Evolutionary conservation across 1,140 invertebrate species (phyloP), one percentile per base, ranked within the genome.

Genomic region (Eumaeus atala): DNA sequence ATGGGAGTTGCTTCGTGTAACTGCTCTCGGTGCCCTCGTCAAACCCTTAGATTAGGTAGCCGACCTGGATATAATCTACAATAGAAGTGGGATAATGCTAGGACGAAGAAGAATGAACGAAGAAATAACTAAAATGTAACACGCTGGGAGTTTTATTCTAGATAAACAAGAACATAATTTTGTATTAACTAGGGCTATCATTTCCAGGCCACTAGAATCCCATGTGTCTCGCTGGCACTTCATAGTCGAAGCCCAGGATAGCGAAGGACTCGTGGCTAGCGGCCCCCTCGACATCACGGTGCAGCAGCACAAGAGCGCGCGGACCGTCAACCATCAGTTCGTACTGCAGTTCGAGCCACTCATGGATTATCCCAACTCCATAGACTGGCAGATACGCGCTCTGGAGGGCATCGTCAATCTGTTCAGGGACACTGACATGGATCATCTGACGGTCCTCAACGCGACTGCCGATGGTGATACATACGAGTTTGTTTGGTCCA

Each of bases 141-240:
- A n/a, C n/a, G n/a, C n/a, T n/a, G 21, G 10, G 17, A 33, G n/a
- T 8, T n/a, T 3, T 48, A 18, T 0, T 0, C 6, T 54, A 54
- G n/a, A n/a, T n/a, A n/a, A n/a, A n/a, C 7, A 55, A 12, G 9
- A 2, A 33, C n/a, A 11, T 33, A 9, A 51, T 28, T 3, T 28
- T 6, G 2, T 6, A 28, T 28, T 28, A 28, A 28, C 21, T 28
- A 28, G 6, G 6, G 2, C 2, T 28, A 28, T 51, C 21, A 42
- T 58, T 60, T 52, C 11, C 71, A 95, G 94, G 54, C 95, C 95
- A n/a, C 82, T 96, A 21, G 94, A 96, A 67, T 91, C 94, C 44
- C 89, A 95, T 63, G 92, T 96, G 56, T 95, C 95, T n/a, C 91
- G 91, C 54, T 96, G 94, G 92, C 89, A 91, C 69, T 96, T 94